Conservation (phyloP, 1,140 invertebrate genomes). For the Apis dorsata region DNA sequence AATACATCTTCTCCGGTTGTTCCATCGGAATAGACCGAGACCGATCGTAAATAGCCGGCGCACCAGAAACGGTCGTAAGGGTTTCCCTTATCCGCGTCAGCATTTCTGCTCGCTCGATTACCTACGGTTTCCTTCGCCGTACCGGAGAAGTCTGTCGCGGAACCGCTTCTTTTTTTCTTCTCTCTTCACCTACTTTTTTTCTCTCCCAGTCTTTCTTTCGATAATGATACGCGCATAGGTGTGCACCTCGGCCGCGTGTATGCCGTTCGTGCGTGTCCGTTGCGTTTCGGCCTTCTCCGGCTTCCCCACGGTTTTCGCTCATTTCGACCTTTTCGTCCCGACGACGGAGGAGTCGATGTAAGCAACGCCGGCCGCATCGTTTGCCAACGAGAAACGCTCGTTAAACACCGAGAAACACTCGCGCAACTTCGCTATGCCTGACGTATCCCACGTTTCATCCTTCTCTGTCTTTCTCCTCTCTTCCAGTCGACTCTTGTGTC, state of each 20-base stretch:
- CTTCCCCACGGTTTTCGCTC: conserved; percentile 57
- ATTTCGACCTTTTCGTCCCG: conserved; percentile 60
- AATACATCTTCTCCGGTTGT: conserved; percentile 27
- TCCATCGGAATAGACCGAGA: conserved; percentile 47
- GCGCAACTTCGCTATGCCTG: conserved; percentile 5
- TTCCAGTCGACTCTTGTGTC: neutral
- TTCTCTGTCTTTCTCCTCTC: neutral
- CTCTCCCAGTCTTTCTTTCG: neutral
- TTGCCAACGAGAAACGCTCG: conserved; percentile 46
- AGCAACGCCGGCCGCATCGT: conserved; percentile 44
- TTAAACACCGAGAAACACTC: conserved; percentile 45
- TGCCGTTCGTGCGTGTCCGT: conserved; percentile 38
- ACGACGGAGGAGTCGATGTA: conserved; percentile 32
- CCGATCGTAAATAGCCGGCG: conserved; percentile 60
- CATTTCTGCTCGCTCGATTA: conserved; percentile 65
- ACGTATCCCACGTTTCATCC: neutral
- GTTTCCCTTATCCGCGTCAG: conserved; percentile 66
- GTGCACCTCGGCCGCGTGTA: neutral
- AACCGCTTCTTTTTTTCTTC: conserved; percentile 1
- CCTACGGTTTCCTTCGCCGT: conserved; percentile 58
- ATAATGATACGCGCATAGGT: conserved; percentile 33
- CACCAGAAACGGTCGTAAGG: conserved; percentile 57
- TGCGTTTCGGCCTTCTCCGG: conserved; percentile 52
- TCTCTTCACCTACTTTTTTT: neutral
- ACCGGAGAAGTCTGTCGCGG: neutral